Evolutionary conservation across 1,140 invertebrate genomes (phyloP).

Genomic region (Oncopeltus fasciatus): DNA sequence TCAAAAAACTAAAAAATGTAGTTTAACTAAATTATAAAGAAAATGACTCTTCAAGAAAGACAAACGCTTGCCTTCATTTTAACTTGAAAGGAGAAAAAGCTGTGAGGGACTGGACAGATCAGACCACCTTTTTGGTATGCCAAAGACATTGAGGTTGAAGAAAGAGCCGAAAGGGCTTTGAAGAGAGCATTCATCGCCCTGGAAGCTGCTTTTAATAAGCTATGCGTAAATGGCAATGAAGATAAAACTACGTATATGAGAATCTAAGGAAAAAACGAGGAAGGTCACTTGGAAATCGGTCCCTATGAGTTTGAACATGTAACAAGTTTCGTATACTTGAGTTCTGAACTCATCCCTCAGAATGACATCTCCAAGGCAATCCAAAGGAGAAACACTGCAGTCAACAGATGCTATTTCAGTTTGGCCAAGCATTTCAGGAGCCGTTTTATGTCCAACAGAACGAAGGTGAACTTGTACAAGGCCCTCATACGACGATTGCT

Average conservation of each 20-base stretch:
- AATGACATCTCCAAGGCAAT: background rate
- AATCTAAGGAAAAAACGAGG: background rate
- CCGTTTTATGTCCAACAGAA: background rate
- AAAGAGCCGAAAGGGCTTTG: background rate
- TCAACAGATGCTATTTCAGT: background rate
- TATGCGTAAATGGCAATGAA: background rate
- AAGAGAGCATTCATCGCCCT: background rate
- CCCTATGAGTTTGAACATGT: background rate
- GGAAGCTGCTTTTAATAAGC: background rate
- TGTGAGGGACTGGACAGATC: no score
- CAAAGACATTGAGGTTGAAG: no score
- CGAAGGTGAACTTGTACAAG: background rate
- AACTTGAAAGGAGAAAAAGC: no score
- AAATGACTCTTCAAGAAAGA: no score
- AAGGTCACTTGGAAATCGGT: background rate
- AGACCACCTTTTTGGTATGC: no score
- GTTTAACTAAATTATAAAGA: no score
- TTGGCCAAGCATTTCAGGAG: background rate
- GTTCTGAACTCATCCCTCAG: background rate
- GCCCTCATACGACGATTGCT: background rate
- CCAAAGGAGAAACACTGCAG: background rate
- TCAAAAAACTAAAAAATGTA: no score
- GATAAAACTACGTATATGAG: background rate
- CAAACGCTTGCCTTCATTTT: no score
- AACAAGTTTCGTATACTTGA: background rate